Evolutionary conservation across 2,797 vertebrate genomes (phyloP).

Genomic region (Rallus crepitans): DNA sequence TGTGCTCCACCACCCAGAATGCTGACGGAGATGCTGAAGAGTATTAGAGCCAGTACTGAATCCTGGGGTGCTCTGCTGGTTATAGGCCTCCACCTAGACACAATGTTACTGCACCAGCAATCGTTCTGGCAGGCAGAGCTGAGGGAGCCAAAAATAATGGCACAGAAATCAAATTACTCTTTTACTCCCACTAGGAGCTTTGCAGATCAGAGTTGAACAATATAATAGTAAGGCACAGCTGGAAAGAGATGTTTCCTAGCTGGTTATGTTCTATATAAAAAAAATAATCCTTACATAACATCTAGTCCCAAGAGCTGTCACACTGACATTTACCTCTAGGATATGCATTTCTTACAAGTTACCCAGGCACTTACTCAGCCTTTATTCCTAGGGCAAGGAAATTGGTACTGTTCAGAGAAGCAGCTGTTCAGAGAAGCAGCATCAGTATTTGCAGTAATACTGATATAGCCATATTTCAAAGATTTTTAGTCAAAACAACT

Average conservation of each 20-base stretch:
- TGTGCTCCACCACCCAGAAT: background rate
- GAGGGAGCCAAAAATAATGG: background rate
- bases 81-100: background rate
- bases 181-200: background rate
- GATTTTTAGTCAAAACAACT: background rate
- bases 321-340: background rate
- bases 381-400: background rate
- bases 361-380: background rate
- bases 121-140: background rate
- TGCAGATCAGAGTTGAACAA: background rate
- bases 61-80: background rate
- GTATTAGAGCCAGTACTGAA: background rate
- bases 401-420: background rate
- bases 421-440: background rate
- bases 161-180: background rate
- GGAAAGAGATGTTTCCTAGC: background rate
- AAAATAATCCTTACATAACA: background rate
- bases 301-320: background rate
- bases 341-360: background rate
- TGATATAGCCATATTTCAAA: background rate
- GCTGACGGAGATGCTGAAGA: background rate
- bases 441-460: background rate
- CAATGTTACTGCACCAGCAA: background rate
- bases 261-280: background rate
- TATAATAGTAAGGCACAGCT: background rate